Conservation (phyloP, 2,113 vertebrate species). For the Apus apus region DNA sequence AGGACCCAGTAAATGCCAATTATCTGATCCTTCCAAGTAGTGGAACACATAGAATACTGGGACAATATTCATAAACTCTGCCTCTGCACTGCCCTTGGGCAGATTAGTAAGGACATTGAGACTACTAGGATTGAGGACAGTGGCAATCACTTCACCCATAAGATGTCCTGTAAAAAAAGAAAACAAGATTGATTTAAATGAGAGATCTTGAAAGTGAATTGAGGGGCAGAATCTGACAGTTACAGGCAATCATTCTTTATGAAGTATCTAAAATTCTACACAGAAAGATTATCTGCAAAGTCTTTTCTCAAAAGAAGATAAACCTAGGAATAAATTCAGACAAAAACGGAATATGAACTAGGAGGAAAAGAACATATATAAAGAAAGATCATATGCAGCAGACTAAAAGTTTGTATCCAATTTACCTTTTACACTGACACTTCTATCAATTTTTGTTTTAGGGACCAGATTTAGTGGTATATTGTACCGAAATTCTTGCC, state of each 20-base stretch:
- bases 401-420: not conserved
- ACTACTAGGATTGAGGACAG: slow-evolving; percentile 74
- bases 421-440: slow-evolving; percentile 86
- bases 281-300: not conserved
- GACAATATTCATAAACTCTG: slow-evolving; percentile 78
- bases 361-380: not conserved
- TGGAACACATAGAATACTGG: slow-evolving; percentile 82
- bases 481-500: slow-evolving; percentile 79
- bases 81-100: slow-evolving; percentile 83
- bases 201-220: not conserved
- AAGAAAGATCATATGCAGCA: not conserved
- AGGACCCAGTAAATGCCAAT: slow-evolving; percentile 79
- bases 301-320: not conserved
- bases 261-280: not conserved
- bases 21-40: slow-evolving; percentile 80
- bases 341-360: not conserved
- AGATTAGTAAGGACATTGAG: slow-evolving; percentile 75
- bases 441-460: slow-evolving; percentile 80
- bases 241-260: accelerated
- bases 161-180: slow-evolving; percentile 79
- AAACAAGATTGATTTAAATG: not conserved
- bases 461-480: slow-evolving; percentile 85
- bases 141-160: slow-evolving; percentile 79
- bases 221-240: not conserved
- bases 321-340: not conserved